A percentile compares a stretch with the other conserved stretches of the same genome.
phyloP scores from a whole-genome alignment of 2,888 invertebrate genomes.

The Ptycholaimellus sp. region DNA sequence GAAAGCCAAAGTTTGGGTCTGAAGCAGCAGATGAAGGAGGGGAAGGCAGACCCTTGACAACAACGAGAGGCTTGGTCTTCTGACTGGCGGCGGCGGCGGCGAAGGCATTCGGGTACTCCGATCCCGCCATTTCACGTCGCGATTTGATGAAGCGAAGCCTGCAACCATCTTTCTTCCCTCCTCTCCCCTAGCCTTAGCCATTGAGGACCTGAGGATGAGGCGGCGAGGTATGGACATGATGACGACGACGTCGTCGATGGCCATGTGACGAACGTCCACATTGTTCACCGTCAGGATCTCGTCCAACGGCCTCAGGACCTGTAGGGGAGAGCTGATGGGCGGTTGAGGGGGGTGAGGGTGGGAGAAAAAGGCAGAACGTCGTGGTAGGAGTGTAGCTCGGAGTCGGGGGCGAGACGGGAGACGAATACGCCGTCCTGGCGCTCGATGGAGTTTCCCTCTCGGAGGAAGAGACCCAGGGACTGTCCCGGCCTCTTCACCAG shows the following conservation, averaged over 20 bases:
- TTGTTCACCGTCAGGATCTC: conserved; percentile 92
- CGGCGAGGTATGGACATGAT: conserved; percentile 96
- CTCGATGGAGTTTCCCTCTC: conserved; percentile 87
- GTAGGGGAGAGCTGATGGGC: conserved; percentile 37
- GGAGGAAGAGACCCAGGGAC: conserved; percentile 65
- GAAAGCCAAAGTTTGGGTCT: too few relatives aligned
- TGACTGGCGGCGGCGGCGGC: conserved; percentile 6
- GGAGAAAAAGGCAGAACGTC: not conserved
- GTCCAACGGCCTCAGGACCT: conserved; percentile 79
- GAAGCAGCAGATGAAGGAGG: too few relatives aligned
- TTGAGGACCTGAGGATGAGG: conserved; percentile 54
- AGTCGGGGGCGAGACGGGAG: conserved; percentile 63
- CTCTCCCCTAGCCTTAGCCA: not conserved
- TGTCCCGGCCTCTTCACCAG: conserved; percentile 96
- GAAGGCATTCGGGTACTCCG: too few relatives aligned
- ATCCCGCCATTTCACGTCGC: too few relatives aligned
- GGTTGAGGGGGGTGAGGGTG: not conserved
- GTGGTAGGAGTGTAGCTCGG: conserved; percentile 13
- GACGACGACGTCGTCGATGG: conserved; percentile 91
- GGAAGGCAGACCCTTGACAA: conserved; percentile 14
- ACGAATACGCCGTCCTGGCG: conserved; percentile 89
- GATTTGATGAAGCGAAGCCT: too few relatives aligned
- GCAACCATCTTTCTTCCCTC: too few relatives aligned
- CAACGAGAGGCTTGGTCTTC: conserved; percentile 18
- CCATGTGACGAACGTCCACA: conserved; percentile 90